Evolutionary conservation across 1,140 invertebrate species (phyloP).

Genomic region (Drosophila repletoides): DNA sequence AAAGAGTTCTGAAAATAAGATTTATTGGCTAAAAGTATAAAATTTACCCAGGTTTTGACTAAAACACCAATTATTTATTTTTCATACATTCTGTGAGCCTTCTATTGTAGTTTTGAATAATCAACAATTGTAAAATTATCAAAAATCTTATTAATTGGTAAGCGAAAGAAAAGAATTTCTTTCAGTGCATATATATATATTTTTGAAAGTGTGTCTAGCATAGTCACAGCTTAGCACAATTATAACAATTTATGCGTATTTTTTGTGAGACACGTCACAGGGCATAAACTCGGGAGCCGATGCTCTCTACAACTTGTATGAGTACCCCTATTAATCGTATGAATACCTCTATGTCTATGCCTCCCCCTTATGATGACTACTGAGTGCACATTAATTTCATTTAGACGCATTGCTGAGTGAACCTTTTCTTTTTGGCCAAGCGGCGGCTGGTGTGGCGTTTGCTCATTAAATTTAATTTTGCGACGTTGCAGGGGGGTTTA

Average conservation of each 20-base stretch:
- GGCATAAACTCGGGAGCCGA: not conserved
- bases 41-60: too few relatives aligned
- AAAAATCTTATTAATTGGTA: too few relatives aligned
- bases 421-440: slow-evolving; percentile 58
- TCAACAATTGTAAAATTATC: too few relatives aligned
- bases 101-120: too few relatives aligned
- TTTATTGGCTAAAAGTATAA: too few relatives aligned
- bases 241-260: slow-evolving; percentile 63
- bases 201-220: not conserved
- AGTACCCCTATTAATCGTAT: not conserved
- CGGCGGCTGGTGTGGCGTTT: slow-evolving; percentile 42
- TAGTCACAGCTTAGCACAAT: slow-evolving; percentile 53
- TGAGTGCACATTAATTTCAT: slow-evolving; percentile 62
- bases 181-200: not conserved
- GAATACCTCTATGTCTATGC: not conserved
- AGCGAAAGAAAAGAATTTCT: too few relatives aligned
- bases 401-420: slow-evolving; percentile 68
- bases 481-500: slow-evolving; percentile 29
- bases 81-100: too few relatives aligned
- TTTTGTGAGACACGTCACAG: slow-evolving; percentile 27
- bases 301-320: not conserved
- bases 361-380: not conserved
- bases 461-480: slow-evolving; percentile 73
- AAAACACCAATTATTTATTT: too few relatives aligned
- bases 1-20: too few relatives aligned